phyloP scores from a whole-genome alignment of 2,888 invertebrate genomes.

The Tetramorium bicarinatum region DNA sequence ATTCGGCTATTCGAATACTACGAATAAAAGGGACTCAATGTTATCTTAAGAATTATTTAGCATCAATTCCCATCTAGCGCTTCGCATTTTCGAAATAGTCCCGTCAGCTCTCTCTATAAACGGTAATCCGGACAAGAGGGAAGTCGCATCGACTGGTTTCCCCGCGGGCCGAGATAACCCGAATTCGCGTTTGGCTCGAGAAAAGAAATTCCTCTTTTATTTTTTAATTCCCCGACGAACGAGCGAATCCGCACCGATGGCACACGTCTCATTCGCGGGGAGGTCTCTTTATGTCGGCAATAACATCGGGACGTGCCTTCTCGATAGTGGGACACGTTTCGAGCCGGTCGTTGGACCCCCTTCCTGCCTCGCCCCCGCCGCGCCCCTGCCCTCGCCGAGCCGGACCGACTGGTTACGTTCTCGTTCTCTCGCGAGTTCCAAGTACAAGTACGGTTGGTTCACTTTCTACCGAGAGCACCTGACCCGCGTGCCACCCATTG shows the following conservation, averaged over 20 bases:
- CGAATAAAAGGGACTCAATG: background rate
- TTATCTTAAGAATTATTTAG: conserved; percentile 15
- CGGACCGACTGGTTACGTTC: conserved; percentile 64
- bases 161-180: background rate
- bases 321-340: conserved; percentile 63
- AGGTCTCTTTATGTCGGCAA: conserved; percentile 48
- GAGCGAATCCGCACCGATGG: conserved; percentile 20
- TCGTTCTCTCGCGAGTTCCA: conserved; percentile 68
- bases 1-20: background rate
- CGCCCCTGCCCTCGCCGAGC: conserved; percentile 12
- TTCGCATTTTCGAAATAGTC: conserved; percentile 12
- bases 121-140: background rate
- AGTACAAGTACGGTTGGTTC: conserved; percentile 76
- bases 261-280: conserved; percentile 28
- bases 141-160: background rate
- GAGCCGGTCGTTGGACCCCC: conserved; percentile 29
- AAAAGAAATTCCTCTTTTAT: conserved; percentile 29
- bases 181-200: background rate
- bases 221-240: conserved; percentile 18
- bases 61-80: background rate
- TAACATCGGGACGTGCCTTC: conserved; percentile 39
- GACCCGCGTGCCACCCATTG: conserved; percentile 75
- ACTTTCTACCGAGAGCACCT: conserved; percentile 80
- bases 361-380: background rate
- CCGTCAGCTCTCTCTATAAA: conserved; percentile 22